phyloP scores from a whole-genome alignment of 2,888 invertebrate species.

The Eustalomyia histrio region DNA sequence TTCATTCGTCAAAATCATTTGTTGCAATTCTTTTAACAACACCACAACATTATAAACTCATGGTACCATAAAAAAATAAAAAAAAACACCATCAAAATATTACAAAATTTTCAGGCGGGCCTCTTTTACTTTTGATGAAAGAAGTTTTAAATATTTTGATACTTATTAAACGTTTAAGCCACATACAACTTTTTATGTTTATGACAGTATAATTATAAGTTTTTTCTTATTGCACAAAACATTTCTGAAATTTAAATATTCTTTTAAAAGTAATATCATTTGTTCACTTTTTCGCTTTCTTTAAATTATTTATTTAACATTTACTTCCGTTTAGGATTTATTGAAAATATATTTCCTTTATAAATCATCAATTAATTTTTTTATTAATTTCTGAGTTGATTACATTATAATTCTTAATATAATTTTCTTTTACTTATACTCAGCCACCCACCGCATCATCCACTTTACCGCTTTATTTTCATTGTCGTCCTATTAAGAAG shows the following conservation, averaged over 20 bases:
- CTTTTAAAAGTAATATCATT: not conserved
- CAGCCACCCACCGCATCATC: not conserved
- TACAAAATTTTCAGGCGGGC: constrained; percentile 20
- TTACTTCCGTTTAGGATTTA: not conserved
- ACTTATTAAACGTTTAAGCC: not conserved
- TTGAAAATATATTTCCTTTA: constrained; percentile 1
- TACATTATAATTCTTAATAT: constrained; percentile 11
- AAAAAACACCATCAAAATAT: constrained; percentile 10
- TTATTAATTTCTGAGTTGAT: too few relatives aligned
- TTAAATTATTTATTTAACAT: not conserved
- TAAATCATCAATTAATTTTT: not conserved
- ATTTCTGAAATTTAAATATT: not conserved
- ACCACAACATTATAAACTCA: constrained; percentile 9
- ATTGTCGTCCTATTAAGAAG: not conserved
- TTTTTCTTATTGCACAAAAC: not conserved
- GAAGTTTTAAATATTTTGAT: not conserved
- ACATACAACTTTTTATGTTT: not conserved
- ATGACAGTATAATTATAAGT: not conserved
- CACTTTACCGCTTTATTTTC: constrained; percentile 21
- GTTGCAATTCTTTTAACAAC: constrained; percentile 45
- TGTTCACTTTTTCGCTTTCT: not conserved
- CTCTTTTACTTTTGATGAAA: not conserved
- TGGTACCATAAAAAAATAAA: not conserved
- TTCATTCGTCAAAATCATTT: constrained; percentile 64
- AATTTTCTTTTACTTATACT: not conserved